Evolutionary conservation across 2,797 vertebrate species (phyloP).

Genomic region (Periparus ater): DNA sequence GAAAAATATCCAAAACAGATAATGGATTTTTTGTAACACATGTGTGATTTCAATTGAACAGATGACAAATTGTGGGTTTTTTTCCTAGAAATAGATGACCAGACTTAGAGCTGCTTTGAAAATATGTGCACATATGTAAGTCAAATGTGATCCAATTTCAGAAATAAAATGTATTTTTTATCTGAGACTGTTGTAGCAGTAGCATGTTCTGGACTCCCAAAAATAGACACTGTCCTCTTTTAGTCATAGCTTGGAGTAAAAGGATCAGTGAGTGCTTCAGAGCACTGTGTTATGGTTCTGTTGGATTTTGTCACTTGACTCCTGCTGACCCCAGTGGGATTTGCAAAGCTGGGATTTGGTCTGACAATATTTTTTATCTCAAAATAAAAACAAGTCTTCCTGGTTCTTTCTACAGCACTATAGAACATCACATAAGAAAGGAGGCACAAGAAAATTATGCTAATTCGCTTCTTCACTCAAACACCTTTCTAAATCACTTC

Average conservation of each 20-base stretch:
- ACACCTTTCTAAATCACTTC: neutral
- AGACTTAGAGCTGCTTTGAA: neutral
- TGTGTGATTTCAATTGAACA: neutral
- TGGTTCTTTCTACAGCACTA: neutral
- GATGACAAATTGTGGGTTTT: fast-evolving
- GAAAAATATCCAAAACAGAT: neutral
- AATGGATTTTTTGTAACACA: neutral
- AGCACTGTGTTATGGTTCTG: neutral
- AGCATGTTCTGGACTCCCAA: neutral
- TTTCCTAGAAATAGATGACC: neutral
- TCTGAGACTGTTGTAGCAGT: neutral
- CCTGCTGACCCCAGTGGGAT: neutral
- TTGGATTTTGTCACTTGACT: neutral
- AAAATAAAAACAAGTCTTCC: neutral
- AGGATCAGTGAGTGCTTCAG: neutral
- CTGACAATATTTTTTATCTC: neutral
- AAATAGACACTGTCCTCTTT: neutral
- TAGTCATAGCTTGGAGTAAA: neutral
- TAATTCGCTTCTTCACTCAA: neutral
- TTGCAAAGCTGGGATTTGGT: neutral
- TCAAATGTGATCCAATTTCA: neutral
- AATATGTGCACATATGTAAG: neutral
- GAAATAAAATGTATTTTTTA: neutral
- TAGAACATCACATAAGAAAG: neutral
- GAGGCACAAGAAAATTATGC: neutral